phyloP scores from a whole-genome alignment of 2,113 vertebrate species.

The Rhabdomys dilectus region DNA sequence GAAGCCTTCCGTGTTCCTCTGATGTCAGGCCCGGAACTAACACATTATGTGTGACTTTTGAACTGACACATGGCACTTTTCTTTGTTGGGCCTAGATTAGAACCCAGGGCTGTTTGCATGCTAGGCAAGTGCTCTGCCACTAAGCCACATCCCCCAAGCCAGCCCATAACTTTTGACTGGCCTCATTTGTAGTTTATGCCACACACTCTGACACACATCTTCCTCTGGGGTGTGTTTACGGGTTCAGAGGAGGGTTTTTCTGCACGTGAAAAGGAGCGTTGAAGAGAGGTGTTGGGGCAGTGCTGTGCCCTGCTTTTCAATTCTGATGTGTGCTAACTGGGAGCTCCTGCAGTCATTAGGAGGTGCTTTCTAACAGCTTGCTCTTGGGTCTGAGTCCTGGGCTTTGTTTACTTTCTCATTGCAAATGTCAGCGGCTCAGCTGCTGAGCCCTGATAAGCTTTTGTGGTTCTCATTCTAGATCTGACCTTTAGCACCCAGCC shows the following conservation, averaged over 20 bases:
- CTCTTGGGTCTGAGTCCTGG: conserved; percentile 21
- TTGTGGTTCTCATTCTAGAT: not conserved
- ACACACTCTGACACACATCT: not conserved
- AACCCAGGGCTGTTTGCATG: not conserved
- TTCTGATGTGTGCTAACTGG: not conserved
- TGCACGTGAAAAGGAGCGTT: not conserved
- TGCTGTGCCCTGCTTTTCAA: not conserved
- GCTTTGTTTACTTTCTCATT: conserved; percentile 48
- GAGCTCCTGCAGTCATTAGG: not conserved
- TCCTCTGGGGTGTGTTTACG: not conserved
- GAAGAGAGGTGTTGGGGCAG: too few relatives aligned
- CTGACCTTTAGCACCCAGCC: not conserved
- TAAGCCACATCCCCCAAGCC: not conserved
- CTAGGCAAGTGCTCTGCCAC: not conserved
- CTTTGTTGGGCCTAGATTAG: not conserved
- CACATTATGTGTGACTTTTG: not conserved
- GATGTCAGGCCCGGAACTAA: not conserved
- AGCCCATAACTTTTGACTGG: not conserved
- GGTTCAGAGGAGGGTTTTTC: not conserved
- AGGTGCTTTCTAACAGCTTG: not conserved
- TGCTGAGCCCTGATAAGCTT: conserved; percentile 38
- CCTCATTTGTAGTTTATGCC: not conserved
- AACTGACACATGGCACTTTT: not conserved
- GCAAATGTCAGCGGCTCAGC: conserved; percentile 43
- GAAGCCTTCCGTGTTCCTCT: not conserved